Evolutionary conservation across 2,113 vertebrate genomes (phyloP).

Genomic region (Panthera leo): DNA sequence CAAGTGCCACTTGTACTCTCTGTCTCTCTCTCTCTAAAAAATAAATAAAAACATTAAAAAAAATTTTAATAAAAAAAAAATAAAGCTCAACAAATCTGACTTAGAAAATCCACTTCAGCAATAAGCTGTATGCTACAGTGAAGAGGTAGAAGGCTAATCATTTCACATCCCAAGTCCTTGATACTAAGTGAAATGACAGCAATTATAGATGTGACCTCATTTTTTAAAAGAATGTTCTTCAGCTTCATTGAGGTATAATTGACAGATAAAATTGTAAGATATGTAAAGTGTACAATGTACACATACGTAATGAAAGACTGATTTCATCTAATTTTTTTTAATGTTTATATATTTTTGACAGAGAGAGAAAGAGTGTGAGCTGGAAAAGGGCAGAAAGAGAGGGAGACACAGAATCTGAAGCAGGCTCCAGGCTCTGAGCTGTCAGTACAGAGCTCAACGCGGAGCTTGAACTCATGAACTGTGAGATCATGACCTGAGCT

Average conservation of each 20-base stretch:
- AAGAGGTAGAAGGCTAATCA: not conserved
- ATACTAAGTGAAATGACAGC: not conserved
- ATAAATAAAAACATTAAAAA: not conserved
- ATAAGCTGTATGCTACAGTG: not conserved
- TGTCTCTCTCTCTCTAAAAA: not conserved
- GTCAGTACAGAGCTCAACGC: too few species aligned
- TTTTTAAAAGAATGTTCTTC: not conserved
- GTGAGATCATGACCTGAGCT: too few species aligned
- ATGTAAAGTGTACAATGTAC: not conserved
- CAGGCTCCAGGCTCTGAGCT: too few species aligned
- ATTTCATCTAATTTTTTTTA: not conserved
- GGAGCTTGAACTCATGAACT: too few species aligned
- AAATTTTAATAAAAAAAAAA: not conserved
- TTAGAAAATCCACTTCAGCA: not conserved
- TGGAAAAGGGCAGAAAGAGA: too few species aligned
- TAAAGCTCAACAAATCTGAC: not conserved
- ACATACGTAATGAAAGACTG: not conserved
- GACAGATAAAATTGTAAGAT: not conserved
- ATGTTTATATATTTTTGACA: too few species aligned
- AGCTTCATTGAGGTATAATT: not conserved
- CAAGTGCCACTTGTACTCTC: not conserved
- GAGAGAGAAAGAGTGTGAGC: too few species aligned
- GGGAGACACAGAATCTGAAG: too few species aligned
- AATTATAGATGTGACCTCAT: not conserved
- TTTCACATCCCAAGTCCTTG: not conserved